phyloP scores from a whole-genome alignment of 2,888 invertebrate genomes.

The Acleris cristana region DNA sequence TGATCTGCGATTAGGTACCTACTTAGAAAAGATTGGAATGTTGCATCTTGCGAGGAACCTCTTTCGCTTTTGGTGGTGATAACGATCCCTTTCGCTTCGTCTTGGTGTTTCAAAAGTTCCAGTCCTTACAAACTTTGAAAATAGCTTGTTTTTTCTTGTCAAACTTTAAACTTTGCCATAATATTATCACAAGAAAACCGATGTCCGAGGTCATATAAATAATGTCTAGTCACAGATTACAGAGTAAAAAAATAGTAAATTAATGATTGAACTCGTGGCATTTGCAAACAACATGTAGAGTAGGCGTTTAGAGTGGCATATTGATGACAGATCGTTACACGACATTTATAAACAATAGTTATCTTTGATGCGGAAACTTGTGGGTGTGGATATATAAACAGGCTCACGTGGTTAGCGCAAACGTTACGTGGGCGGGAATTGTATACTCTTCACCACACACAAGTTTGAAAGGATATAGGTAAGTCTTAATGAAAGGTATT shows the following conservation, averaged over 20 bases:
- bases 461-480: background rate
- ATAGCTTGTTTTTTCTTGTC: no score
- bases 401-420: slow-evolving; percentile 1
- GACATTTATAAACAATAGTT: slow-evolving; percentile 23
- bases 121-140: no score
- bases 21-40: no score
- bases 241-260: background rate
- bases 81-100: no score
- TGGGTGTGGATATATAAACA: slow-evolving; percentile 24
- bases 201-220: no score
- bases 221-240: no score
- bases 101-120: no score
- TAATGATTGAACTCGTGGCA: background rate
- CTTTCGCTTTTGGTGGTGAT: no score
- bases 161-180: no score
- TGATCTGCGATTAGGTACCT: no score
- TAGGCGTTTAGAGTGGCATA: slow-evolving; percentile 23
- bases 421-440: slow-evolving; percentile 5
- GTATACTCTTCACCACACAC: slow-evolving; percentile 6
- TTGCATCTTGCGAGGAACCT: no score
- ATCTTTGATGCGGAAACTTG: slow-evolving; percentile 28
- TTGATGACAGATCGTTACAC: slow-evolving; percentile 25
- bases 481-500: background rate
- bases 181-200: no score
- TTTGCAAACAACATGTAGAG: background rate